phyloP scores from a whole-genome alignment of 2,888 invertebrate genomes.

The Galeruca laticollis region DNA sequence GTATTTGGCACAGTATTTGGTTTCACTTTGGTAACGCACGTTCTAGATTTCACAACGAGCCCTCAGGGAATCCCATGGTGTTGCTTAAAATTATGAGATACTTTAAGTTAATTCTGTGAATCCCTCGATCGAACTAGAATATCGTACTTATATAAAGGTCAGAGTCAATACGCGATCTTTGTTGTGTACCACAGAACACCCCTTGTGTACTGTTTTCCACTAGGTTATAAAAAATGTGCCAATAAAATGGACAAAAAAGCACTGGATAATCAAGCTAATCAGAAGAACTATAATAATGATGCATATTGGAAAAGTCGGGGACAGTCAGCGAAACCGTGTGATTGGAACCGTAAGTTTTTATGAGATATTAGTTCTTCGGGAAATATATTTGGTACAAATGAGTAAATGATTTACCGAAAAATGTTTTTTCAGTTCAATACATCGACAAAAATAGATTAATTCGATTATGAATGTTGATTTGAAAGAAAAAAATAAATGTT shows the following conservation, averaged over 20 bases:
- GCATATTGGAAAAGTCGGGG: slow-evolving; percentile 37
- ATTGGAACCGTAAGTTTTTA: slow-evolving; percentile 14
- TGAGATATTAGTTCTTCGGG: not conserved
- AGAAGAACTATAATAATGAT: slow-evolving; percentile 47
- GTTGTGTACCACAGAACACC: too few species aligned
- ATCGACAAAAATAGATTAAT: too few species aligned
- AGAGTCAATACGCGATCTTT: not conserved
- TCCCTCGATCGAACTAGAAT: slow-evolving; percentile 1
- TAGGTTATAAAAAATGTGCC: not conserved
- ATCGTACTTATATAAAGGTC: slow-evolving; percentile 5
- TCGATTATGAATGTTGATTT: too few species aligned
- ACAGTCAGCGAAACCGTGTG: slow-evolving; percentile 12
- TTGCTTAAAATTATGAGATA: not conserved
- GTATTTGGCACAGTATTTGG: too few species aligned
- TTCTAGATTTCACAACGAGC: not conserved
- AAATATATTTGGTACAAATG: too few species aligned
- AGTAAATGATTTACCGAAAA: too few species aligned
- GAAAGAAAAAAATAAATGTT: too few species aligned
- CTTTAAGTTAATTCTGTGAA: slow-evolving; percentile 10
- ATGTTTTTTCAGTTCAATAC: too few species aligned
- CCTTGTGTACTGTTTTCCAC: not conserved
- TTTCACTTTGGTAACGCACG: not conserved
- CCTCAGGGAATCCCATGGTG: slow-evolving; percentile 4
- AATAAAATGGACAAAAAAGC: slow-evolving; percentile 28
- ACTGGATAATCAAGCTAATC: slow-evolving; percentile 42